Base-by-base conservation (phyloP, 2,797 vertebrate species). In the Buceros bicornis region DNA sequence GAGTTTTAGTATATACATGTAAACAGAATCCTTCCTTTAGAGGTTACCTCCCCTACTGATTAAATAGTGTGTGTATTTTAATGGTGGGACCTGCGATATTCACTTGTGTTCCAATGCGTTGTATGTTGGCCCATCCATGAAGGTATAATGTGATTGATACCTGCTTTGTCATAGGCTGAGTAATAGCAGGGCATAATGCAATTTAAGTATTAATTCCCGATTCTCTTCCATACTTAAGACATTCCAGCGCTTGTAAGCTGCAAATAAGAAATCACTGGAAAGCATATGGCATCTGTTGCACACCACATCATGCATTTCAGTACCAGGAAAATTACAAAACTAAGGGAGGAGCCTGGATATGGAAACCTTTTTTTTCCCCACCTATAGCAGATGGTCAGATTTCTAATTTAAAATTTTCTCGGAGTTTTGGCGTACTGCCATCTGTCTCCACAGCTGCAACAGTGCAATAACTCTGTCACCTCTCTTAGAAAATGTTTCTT, bases 381-480 rank as follows among this genome's bases (percentile, higher is more conserved):
- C 93, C 80, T 94, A 69, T 70, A 89, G 70, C 94, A 96, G 95
- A 95, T 94, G 93, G 92, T 89, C 90, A 93, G 48, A 89, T 94
- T 95, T 89, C 60, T 89, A 96, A 96, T 96, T 88, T 92, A 90
- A 94, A 95, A 90, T 89, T 94, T 96, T 71, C 74, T 70, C 79
- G 50, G 61, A 88, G 69, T 83, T 96, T 56, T 97, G 95, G 92
- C 94, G 33, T 74, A 17, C 60, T 91, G 94, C 92, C 95, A 91
- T 89, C 89, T 91, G 91, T 67, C 89, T 96, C 76, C 79, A 92
- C 95, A 96, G 92, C 96, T 94, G 95, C 94, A 96, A 74, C 69
- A 43, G n/a, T 77, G 82, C 92, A 94, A 95, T 96, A 96, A 94
- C 84, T 96, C 90, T 96, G 91, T 94, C 93, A 93, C 92, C 91